A percentile compares a stretch with the other conserved stretches of the same genome.
These are phyloP conservation scores for Nannoperca obscura DNA, from an alignment of 2,797 vertebrate genomes.

Conservation along the genomic window DNA sequence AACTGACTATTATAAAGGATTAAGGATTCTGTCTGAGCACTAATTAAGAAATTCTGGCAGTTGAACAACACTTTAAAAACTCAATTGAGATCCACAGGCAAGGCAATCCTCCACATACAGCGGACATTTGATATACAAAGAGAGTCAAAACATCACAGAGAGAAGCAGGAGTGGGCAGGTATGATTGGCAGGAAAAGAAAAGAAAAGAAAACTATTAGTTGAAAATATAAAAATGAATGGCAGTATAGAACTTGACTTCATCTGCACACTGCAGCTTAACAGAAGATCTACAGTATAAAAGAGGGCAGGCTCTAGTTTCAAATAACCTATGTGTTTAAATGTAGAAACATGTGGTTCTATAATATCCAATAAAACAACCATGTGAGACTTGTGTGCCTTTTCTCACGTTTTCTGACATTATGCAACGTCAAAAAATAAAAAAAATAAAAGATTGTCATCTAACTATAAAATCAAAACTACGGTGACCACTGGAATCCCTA, in stretches of 20 bases:
- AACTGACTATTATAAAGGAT: slow-evolving; percentile 11
- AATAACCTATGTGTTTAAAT: slow-evolving; percentile 31
- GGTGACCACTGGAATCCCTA: slow-evolving; percentile 30
- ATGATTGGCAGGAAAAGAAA: slow-evolving; percentile 43
- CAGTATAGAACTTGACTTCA: slow-evolving; percentile 62
- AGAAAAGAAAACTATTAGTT: slow-evolving; percentile 12
- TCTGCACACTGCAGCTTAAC: slow-evolving; percentile 46
- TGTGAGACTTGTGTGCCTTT: slow-evolving; percentile 59
- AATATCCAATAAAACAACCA: slow-evolving; percentile 40
- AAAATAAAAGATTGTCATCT: slow-evolving; percentile 74
- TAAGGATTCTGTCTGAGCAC: slow-evolving; percentile 32
- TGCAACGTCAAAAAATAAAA: slow-evolving; percentile 45
- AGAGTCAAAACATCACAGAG: slow-evolving; percentile 34
- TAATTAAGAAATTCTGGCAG: slow-evolving; percentile 46
- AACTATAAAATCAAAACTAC: slow-evolving; percentile 57
- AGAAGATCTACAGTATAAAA: slow-evolving; percentile 51
- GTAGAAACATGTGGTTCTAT: slow-evolving; percentile 15
- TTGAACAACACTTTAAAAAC: slow-evolving; percentile 41
- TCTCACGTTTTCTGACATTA: slow-evolving; percentile 45
- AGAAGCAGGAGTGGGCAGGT: slow-evolving; percentile 35
- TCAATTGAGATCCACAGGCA: slow-evolving; percentile 48
- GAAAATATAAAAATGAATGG: slow-evolving; percentile 51
- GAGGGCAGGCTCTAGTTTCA: slow-evolving; percentile 41
- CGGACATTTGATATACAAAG: slow-evolving; percentile 43
- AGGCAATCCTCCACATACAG: slow-evolving; percentile 49